Base-by-base conservation (phyloP, 1,140 invertebrate species). In the Apis laboriosa region DNA sequence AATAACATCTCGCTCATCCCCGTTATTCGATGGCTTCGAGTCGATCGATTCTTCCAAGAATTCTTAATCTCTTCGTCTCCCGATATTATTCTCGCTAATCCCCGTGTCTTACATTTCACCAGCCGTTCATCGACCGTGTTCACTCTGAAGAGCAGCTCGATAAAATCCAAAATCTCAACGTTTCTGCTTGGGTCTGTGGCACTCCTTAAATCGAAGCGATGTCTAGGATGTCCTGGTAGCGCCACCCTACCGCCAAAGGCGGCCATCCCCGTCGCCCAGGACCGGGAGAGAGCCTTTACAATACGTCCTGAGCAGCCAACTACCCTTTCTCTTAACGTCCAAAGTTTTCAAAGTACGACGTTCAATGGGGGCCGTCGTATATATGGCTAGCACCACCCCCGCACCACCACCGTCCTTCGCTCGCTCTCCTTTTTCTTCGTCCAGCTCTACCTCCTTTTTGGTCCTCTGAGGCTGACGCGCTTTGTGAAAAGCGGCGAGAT, bases 261-360 rank as follows among this genome's bases (percentile, higher is more conserved):
- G 76, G 66, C 73, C 79, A 78, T 81, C 81, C 84, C 88, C 81
- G 81, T 82, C 78, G 79, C 87, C 84, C 84, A 43, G 34, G 5
- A 43, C 2, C 34, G 34, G 77, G 86, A 85, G 89, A 88, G 85
- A 91, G 89, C 88, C 89, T 93, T 92, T 92, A 92, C 92, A 94
- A 93, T 94, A 92, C 92, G 91, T 92, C 91, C 92, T 92, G 88
- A 86, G 90, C 92, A 92, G 90, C 87, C 80, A 53, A 88, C 90
- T 90, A 92, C 92, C 92, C 93, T 93, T 94, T 93, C 92, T 91
- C 91, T 93, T 93, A 93, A 92, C 91, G 92, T 93, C 88, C 89
- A 93, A 93, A 94, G 92, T 94, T 94, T 94, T 93, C 92, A 94
- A 93, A 94, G 91, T 93, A 92, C 91, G 90, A 91, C 90, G 90